phyloP scores from a whole-genome alignment of 2,113 vertebrate genomes.

The Prionailurus viverrinus region DNA sequence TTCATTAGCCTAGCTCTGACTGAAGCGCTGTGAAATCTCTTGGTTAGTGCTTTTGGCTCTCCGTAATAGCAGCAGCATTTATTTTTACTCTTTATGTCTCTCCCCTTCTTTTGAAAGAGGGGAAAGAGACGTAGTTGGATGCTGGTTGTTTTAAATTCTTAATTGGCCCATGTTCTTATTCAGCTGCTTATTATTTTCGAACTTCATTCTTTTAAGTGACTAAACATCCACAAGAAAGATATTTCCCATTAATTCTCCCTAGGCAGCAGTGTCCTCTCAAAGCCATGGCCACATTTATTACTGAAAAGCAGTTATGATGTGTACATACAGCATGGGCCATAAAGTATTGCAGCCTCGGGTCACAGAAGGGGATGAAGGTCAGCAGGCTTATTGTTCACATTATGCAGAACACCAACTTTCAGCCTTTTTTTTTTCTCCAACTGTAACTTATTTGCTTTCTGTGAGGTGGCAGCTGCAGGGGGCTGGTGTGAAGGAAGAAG shows the following conservation, averaged over 20 bases:
- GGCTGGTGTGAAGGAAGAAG: conserved; percentile 24
- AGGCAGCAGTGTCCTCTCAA: conserved; percentile 29
- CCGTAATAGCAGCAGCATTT: conserved; percentile 77
- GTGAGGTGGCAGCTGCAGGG: not conserved
- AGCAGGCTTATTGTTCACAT: conserved; percentile 59
- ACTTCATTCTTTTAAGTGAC: conserved; percentile 78
- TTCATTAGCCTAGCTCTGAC: conserved; percentile 85
- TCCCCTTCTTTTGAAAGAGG: not conserved
- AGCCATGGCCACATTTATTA: conserved; percentile 32
- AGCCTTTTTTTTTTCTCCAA: conserved; percentile 65
- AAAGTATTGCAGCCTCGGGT: conserved; percentile 68
- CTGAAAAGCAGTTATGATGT: conserved; percentile 61
- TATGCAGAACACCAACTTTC: conserved; percentile 29
- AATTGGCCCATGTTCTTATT: conserved; percentile 80
- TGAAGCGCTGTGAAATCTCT: conserved; percentile 85
- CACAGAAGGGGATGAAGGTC: conserved; percentile 69
- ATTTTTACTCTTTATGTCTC: conserved; percentile 71
- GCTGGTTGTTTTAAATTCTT: conserved; percentile 75
- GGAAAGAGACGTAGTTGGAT: conserved; percentile 71
- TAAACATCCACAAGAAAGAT: conserved; percentile 70
- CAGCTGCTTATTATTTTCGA: conserved; percentile 73
- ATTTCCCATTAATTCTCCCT: conserved; percentile 68
- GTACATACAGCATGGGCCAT: not conserved
- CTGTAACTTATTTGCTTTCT: conserved; percentile 63
- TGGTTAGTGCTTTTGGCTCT: conserved; percentile 78